Percentiles rank a stretch among this genome's conserved stretches.
These are phyloP conservation scores for Brachylomia viminalis DNA, from an alignment of 2,888 invertebrate genomes.

Conservation along the genomic window DNA sequence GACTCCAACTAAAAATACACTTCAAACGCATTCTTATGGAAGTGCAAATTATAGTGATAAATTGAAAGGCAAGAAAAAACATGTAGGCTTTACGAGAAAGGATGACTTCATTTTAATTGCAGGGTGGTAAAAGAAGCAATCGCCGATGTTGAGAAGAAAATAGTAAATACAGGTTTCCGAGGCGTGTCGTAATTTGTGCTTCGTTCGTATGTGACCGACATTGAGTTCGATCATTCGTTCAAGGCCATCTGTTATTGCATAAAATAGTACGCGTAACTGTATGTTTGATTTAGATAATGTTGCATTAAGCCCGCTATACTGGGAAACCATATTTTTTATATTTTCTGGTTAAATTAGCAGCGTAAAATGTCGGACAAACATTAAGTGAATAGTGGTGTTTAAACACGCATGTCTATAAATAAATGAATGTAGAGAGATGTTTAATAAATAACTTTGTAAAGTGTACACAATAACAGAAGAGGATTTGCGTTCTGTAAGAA, in stretches of 20 bases:
- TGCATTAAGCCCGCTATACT: conserved; percentile 16
- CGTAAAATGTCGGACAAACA: conserved; percentile 36
- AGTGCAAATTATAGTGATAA: conserved; percentile 23
- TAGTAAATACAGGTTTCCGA: conserved; percentile 74
- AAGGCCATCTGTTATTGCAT: conserved; percentile 81
- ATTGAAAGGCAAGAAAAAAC: conserved; percentile 28
- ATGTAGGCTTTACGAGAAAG: conserved; percentile 24
- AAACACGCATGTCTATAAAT: conserved; percentile 39
- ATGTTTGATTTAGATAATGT: conserved; percentile 41
- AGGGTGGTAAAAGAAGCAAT: conserved; percentile 39
- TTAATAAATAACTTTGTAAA: conserved; percentile 19
- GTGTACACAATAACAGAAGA: conserved; percentile 20
- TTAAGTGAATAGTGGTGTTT: conserved; percentile 30
- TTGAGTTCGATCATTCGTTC: conserved; percentile 78
- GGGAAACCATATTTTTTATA: conserved; percentile 10
- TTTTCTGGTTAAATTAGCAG: conserved; percentile 29
- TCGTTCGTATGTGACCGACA: conserved; percentile 75
- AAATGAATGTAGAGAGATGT: conserved; percentile 27
- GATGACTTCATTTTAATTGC: conserved; percentile 48
- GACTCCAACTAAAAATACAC: conserved; percentile 25
- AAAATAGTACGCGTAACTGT: conserved; percentile 72
- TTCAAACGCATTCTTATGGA: conserved; percentile 30
- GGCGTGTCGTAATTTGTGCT: conserved; percentile 74
- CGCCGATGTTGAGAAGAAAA: conserved; percentile 47
- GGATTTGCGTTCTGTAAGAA: conserved; percentile 7